Conservation (phyloP, 2,888 invertebrate species). For the Harpagoxenus sublaevis region DNA sequence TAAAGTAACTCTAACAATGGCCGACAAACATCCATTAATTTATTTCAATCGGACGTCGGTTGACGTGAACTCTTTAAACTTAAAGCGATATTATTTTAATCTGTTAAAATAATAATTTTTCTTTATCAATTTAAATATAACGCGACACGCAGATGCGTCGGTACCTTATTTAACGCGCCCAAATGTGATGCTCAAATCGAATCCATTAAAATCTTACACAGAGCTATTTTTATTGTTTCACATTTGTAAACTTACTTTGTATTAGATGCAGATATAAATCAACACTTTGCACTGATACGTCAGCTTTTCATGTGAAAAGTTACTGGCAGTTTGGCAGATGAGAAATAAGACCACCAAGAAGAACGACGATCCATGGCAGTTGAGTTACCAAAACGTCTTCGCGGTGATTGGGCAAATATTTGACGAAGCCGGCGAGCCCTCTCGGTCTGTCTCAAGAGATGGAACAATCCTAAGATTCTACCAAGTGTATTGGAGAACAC, state of each 20-base stretch:
- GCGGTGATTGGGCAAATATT: conserved; percentile 86
- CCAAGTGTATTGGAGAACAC: conserved; percentile 63
- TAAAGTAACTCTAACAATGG: conserved; percentile 68
- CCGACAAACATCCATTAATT: conserved; percentile 69
- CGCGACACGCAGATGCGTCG: too few species aligned
- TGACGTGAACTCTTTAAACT: conserved; percentile 42
- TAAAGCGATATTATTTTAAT: background rate
- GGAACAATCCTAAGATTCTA: conserved; percentile 55
- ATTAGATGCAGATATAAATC: conserved; percentile 26
- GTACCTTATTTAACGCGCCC: background rate
- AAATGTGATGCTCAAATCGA: background rate
- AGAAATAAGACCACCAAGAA: conserved; percentile 65
- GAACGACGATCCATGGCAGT: conserved; percentile 79
- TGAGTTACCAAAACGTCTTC: conserved; percentile 85
- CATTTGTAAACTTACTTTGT: background rate
- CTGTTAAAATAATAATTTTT: background rate
- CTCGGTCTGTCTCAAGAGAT: conserved; percentile 70
- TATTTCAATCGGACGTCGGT: conserved; percentile 62
- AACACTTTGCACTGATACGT: conserved; percentile 29
- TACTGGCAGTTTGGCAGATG: conserved; percentile 57
- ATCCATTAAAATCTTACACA: background rate
- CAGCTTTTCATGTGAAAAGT: conserved; percentile 49
- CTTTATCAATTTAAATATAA: background rate
- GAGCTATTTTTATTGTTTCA: background rate
- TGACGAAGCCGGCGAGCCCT: conserved; percentile 81